These are phyloP conservation scores for Pachyrhynchus sulphureomaculatus DNA, from an alignment of 1,140 invertebrate genomes.

Conservation along the genomic window DNA sequence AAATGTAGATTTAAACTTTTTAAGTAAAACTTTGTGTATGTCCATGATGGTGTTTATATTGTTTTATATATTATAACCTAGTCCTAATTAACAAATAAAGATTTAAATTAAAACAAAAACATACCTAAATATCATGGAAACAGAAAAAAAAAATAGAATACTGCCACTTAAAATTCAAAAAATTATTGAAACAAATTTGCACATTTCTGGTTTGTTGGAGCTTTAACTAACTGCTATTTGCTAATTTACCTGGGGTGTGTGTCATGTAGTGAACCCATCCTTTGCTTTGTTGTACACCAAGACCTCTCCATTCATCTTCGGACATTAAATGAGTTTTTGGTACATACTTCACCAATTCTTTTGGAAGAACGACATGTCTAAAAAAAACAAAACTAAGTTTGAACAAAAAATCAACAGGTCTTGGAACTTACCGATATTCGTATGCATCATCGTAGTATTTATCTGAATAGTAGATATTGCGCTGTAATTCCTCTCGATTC, in stretches of 20 bases:
- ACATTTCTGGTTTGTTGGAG: too few species aligned
- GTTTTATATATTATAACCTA: too few species aligned
- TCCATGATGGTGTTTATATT: too few species aligned
- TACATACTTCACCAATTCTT: conserved; percentile 85
- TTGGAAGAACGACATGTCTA: conserved; percentile 91
- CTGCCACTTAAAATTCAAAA: too few species aligned
- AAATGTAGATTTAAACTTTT: too few species aligned
- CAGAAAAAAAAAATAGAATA: too few species aligned
- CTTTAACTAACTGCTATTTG: too few species aligned
- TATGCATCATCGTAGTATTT: conserved; percentile 88
- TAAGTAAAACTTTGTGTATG: too few species aligned
- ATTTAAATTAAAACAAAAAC: too few species aligned
- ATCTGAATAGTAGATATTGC: conserved; percentile 84
- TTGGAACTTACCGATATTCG: conserved; percentile 73
- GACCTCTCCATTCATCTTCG: conserved; percentile 87
- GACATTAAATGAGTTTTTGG: conserved; percentile 90
- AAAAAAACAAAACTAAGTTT: conserved; percentile 42
- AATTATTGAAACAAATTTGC: too few species aligned
- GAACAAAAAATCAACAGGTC: not conserved
- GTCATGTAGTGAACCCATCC: conserved; percentile 96
- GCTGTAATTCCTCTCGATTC: conserved; percentile 41
- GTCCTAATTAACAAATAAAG: too few species aligned
- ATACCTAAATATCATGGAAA: too few species aligned
- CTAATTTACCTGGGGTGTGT: conserved; percentile 78
- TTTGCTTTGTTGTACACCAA: conserved; percentile 91